Conservation (phyloP, 2,888 invertebrate genomes). For the Thymelicus acteon region DNA sequence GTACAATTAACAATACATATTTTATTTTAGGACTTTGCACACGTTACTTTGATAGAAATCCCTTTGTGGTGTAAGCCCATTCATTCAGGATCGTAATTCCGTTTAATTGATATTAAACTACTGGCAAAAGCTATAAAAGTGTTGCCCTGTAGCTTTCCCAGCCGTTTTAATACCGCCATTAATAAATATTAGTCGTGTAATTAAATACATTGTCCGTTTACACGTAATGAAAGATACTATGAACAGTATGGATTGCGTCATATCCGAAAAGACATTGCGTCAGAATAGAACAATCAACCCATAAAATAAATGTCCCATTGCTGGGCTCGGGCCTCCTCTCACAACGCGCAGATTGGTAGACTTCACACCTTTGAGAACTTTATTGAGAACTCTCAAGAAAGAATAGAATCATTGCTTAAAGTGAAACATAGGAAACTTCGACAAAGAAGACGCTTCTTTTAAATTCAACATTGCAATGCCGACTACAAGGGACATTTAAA, state of each 20-base stretch:
- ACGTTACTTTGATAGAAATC: conserved; percentile 12
- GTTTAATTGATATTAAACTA: conserved; percentile 27
- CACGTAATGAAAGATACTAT: background rate
- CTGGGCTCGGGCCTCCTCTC: no score
- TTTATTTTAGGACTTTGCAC: conserved; percentile 9
- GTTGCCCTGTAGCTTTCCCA: conserved; percentile 11
- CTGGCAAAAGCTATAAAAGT: conserved; percentile 19
- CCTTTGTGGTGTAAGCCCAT: background rate
- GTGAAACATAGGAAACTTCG: no score
- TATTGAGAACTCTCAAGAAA: no score
- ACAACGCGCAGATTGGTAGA: no score
- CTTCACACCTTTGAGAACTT: no score
- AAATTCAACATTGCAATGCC: no score
- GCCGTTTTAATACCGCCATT: conserved; percentile 4
- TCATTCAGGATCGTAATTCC: conserved; percentile 19
- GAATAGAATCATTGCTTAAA: no score
- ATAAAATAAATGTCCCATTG: no score
- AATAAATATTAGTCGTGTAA: conserved; percentile 5
- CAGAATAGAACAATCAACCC: background rate
- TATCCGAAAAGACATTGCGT: background rate
- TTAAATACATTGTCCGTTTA: conserved; percentile 1
- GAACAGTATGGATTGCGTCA: background rate
- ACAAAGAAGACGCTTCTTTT: no score
- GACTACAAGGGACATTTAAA: no score
- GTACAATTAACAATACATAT: background rate